Evolutionary conservation across 2,888 invertebrate species (phyloP).

Genomic region (Zaprionus lineosus): DNA sequence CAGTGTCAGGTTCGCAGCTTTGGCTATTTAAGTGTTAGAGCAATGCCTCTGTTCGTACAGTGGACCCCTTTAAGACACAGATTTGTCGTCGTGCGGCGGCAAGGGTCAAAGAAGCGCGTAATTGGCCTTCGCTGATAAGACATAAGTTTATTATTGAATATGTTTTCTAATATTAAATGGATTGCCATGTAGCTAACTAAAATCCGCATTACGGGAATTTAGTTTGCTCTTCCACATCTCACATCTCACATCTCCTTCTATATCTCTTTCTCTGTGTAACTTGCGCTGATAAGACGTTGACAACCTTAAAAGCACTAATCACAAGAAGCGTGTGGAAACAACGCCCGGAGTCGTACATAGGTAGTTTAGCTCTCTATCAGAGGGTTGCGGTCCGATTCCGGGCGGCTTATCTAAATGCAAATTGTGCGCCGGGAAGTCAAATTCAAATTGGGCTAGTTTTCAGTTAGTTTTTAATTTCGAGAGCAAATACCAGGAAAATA

Average conservation of each 20-base stretch:
- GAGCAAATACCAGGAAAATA: no score
- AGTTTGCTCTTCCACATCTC: constrained; percentile 33
- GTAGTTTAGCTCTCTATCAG: constrained; percentile 29
- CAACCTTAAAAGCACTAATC: constrained; percentile 25
- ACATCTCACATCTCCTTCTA: background rate
- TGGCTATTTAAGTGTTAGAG: constrained; percentile 28
- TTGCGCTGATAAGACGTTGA: constrained; percentile 54
- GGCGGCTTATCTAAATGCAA: constrained; percentile 58
- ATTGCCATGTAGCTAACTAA: constrained; percentile 9
- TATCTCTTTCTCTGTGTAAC: constrained; percentile 40
- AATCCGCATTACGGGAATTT: constrained; percentile 25
- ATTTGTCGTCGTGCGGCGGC: constrained; percentile 24
- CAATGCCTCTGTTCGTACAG: constrained; percentile 31
- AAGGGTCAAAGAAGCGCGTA: constrained; percentile 48
- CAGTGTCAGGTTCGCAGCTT: constrained; percentile 64
- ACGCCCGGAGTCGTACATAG: constrained; percentile 15
- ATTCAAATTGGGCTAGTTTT: constrained; percentile 47
- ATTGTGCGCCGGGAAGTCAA: constrained; percentile 40
- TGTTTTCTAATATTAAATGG: constrained; percentile 54
- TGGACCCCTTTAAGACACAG: constrained; percentile 53
- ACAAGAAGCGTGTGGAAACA: constrained; percentile 42
- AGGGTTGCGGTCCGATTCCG: constrained; percentile 10
- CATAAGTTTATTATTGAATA: constrained; percentile 52
- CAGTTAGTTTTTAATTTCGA: background rate
- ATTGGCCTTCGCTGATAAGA: constrained; percentile 51